Evolutionary conservation across 2,797 vertebrate genomes (phyloP).

Genomic region (Heteromormyrus szaboi): DNA sequence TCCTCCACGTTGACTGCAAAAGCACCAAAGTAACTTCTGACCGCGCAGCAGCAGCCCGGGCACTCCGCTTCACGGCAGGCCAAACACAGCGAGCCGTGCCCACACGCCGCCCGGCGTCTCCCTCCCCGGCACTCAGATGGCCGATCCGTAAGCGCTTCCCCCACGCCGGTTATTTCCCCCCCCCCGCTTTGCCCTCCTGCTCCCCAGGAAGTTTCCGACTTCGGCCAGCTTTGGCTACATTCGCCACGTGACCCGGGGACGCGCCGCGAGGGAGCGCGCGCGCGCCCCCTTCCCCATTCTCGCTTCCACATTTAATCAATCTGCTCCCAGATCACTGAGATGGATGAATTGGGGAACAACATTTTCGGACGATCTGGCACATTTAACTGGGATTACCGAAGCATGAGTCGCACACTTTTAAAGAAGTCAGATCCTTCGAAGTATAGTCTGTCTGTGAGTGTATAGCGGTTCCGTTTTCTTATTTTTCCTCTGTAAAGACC

Average conservation of each 20-base stretch:
- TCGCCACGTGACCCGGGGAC: constrained; percentile 28
- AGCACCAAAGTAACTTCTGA: background rate
- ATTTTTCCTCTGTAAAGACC: background rate
- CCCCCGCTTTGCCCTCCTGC: background rate
- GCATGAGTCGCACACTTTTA: background rate
- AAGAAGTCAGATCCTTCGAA: background rate
- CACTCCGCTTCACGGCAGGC: background rate
- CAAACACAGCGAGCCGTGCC: background rate
- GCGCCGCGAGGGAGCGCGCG: background rate
- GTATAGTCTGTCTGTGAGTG: background rate
- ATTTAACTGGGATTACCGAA: background rate
- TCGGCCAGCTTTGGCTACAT: constrained; percentile 22
- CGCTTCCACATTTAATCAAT: background rate
- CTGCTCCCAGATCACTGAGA: background rate
- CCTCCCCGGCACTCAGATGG: background rate
- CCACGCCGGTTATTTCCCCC: background rate
- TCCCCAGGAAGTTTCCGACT: constrained; percentile 33
- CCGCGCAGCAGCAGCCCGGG: background rate
- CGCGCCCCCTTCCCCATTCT: background rate
- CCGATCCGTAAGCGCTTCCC: background rate
- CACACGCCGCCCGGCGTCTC: background rate
- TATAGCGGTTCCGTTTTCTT: background rate
- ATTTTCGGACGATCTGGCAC: background rate
- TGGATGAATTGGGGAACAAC: background rate
- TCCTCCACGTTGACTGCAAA: constrained; percentile 24